A percentile compares a stretch with the other conserved stretches of the same genome.
phyloP scores from a whole-genome alignment of 1,140 invertebrate genomes.

The Zaprionus taronus region DNA sequence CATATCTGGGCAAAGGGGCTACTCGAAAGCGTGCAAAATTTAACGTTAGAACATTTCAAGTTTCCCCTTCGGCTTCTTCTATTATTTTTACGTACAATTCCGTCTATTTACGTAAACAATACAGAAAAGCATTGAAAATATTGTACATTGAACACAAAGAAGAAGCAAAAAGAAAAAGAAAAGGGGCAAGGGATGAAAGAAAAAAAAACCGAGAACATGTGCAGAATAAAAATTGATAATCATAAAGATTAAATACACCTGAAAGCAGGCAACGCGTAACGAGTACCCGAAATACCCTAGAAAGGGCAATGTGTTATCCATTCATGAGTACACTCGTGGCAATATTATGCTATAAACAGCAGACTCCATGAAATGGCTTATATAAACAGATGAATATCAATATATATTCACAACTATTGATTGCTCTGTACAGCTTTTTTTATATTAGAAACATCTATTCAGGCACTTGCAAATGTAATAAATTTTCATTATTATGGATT shows the following conservation, averaged over 20 bases:
- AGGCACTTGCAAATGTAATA: too few species aligned
- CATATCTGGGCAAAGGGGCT: conserved; percentile 10
- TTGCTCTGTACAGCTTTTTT: neutral
- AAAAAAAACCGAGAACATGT: conserved; percentile 25
- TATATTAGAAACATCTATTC: neutral
- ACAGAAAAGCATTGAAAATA: conserved; percentile 61
- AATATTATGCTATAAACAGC: conserved; percentile 17
- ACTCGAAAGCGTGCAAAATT: conserved; percentile 5
- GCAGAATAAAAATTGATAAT: conserved; percentile 33
- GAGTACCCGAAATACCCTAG: conserved; percentile 20
- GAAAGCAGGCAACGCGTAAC: conserved; percentile 14
- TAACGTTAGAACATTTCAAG: conserved; percentile 32
- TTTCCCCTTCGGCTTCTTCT: conserved; percentile 26
- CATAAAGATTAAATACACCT: conserved; percentile 39
- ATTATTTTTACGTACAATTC: conserved; percentile 54
- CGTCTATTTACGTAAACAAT: conserved; percentile 75
- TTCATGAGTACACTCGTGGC: conserved; percentile 2
- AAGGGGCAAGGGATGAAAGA: neutral
- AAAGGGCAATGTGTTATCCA: conserved; percentile 15
- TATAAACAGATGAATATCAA: conserved; percentile 1
- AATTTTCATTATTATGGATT: too few species aligned
- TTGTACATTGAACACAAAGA: conserved; percentile 35
- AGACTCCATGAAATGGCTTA: neutral
- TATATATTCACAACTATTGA: neutral
- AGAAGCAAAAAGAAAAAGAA: conserved; percentile 14